Evolutionary conservation across 2,888 invertebrate genomes (phyloP), one percentile per base, ranked within the genome.

Genomic region (Andrena marginata): DNA sequence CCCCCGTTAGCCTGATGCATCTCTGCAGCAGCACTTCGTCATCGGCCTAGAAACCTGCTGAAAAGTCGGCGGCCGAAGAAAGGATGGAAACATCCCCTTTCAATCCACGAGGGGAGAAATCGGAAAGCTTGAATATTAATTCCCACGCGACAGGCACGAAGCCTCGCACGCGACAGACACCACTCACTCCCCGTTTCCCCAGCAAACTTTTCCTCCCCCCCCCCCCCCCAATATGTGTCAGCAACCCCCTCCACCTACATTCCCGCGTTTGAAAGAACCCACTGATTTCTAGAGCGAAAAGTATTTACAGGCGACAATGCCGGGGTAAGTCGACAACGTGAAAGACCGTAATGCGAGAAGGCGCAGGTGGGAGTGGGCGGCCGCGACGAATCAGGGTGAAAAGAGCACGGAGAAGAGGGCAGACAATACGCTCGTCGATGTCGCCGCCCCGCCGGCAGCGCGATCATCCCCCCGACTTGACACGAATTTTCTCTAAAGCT

Each of bases 401-500:
- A 70, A 82, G 82, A 72, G 80, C 80, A 83, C 82, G 42, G 42
- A 84, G 78, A 86, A 73, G 79, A 82, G 72, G 77, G 79, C 73
- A 86, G 82, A 91, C 90, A 91, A 91, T 90, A 84, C 42, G 90
- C 80, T 90, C 88, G 88, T 89, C 89, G 91, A 90, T 88, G 87
- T 76, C 69, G 67, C 72, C 79, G 77, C 73, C 76, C 77, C 63
- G 72, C 75, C 74, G 78, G 68, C 49, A 74, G 33, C 72, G 64
- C 80, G 87, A 86, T 91, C 86, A 89, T 90, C 87, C 85, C 42
- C 85, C 68, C 86, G 87, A 89, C 90, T 91, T 91, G 91, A 91
- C 91, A 91, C 89, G 88, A 91, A 91, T 92, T 92, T 88, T 80
- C 85, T 86, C 84, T 78, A 89, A 90, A 87, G 89, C 88, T 86